Conservation (phyloP, 2,888 invertebrate species). For the Scelioninae gen. 1 region DNA sequence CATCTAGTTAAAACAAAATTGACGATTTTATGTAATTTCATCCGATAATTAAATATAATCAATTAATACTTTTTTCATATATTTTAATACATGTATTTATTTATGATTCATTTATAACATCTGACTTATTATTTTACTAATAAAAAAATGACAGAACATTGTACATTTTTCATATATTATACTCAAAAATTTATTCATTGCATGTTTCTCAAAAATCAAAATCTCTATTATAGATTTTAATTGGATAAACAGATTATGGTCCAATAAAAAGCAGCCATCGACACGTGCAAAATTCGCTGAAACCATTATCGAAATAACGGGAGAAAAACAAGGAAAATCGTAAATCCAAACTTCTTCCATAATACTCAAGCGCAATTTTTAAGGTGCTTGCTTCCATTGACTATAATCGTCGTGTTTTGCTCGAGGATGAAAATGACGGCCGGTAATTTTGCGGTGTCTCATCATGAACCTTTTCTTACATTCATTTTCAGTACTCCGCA, state of each 20-base stretch:
- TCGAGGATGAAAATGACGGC: slow-evolving; percentile 46
- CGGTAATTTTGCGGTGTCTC: slow-evolving; percentile 32
- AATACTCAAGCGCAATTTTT: slow-evolving; percentile 40
- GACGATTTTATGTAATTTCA: too few relatives aligned
- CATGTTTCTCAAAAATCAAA: slow-evolving; percentile 1
- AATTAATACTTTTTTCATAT: too few relatives aligned
- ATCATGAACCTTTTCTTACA: slow-evolving; percentile 24
- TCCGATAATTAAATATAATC: too few relatives aligned
- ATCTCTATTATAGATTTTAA: slow-evolving; percentile 13
- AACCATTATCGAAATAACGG: slow-evolving; percentile 48
- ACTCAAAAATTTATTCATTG: slow-evolving; percentile 5
- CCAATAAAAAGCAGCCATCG: slow-evolving; percentile 35
- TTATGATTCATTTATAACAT: too few relatives aligned
- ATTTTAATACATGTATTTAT: too few relatives aligned
- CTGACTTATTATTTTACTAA: neutral
- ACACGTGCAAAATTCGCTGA: slow-evolving; percentile 45
- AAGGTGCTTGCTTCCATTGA: slow-evolving; percentile 35
- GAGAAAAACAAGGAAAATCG: slow-evolving; percentile 28
- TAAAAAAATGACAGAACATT: neutral
- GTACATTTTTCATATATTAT: neutral
- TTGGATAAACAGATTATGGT: slow-evolving; percentile 34
- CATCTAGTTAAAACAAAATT: too few relatives aligned
- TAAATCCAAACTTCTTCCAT: slow-evolving; percentile 36
- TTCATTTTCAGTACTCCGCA: slow-evolving; percentile 20
- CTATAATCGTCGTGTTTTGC: slow-evolving; percentile 39